Evolutionary conservation across 2,888 invertebrate genomes (phyloP).

Genomic region (Trachelus iudaicus): DNA sequence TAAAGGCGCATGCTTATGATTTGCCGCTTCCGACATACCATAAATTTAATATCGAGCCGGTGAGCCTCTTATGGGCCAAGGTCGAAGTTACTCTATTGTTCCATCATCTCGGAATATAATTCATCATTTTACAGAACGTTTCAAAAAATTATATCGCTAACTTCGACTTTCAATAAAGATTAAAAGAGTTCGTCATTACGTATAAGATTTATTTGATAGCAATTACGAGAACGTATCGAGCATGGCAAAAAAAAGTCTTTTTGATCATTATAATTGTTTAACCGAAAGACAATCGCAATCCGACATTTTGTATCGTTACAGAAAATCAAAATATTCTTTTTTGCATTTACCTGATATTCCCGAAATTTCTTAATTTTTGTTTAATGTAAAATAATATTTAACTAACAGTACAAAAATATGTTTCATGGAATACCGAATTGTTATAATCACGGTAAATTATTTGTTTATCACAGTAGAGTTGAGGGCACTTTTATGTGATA

Average conservation of each 20-base stretch:
- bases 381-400: too few species aligned
- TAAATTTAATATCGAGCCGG: slow-evolving; percentile 34
- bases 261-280: background rate
- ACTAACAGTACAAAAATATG: background rate
- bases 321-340: background rate
- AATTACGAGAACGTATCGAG: background rate
- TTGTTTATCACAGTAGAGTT: background rate
- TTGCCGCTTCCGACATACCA: slow-evolving; percentile 34
- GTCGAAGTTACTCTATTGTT: background rate
- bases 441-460: background rate
- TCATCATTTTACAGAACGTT: background rate
- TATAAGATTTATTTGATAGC: background rate
- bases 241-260: background rate
- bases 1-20: slow-evolving; percentile 38
- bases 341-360: background rate
- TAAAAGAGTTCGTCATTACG: background rate
- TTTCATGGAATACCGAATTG: background rate
- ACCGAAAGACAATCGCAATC: background rate
- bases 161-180: background rate
- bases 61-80: background rate
- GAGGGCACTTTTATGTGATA: background rate
- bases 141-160: background rate
- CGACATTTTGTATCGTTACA: background rate
- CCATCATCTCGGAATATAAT: background rate
- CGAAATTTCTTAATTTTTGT: too few species aligned